Evolutionary conservation across 2,888 invertebrate genomes (phyloP).

Genomic region (Cheilosia variabilis): DNA sequence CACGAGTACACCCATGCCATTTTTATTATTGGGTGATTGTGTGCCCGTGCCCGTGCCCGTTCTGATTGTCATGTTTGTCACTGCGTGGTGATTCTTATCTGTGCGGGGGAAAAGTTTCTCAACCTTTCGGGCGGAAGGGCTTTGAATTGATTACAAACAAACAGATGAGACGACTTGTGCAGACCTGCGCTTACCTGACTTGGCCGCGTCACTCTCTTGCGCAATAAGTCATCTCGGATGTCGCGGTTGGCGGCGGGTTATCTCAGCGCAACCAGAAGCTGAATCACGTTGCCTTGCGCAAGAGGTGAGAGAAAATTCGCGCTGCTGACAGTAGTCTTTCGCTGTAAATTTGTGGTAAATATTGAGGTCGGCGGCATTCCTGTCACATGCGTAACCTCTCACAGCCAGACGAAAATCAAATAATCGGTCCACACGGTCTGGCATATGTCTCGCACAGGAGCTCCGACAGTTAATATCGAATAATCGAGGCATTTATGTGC

Average conservation of each 20-base stretch:
- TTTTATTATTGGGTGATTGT: conserved; percentile 66
- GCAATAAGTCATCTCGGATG: conserved; percentile 68
- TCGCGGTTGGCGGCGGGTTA: conserved; percentile 33
- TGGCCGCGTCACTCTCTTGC: conserved; percentile 54
- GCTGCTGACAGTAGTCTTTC: conserved; percentile 65
- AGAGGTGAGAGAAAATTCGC: conserved; percentile 71
- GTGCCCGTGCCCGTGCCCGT: conserved; percentile 38
- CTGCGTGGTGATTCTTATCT: conserved; percentile 63
- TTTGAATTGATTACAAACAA: conserved; percentile 41
- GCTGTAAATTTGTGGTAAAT: conserved; percentile 64
- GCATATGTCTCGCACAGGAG: conserved; percentile 69
- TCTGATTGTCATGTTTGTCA: conserved; percentile 57
- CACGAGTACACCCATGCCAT: conserved; percentile 53
- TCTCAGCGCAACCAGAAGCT: conserved; percentile 61
- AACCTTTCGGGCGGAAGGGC: conserved; percentile 38
- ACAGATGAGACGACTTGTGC: conserved; percentile 2
- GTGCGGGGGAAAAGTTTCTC: conserved; percentile 52
- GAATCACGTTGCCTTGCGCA: conserved; percentile 70
- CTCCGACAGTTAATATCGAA: conserved; percentile 68
- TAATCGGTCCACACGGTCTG: background rate
- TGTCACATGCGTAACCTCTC: conserved; percentile 29
- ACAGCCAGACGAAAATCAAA: too few relatives aligned
- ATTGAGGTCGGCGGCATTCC: conserved; percentile 65
- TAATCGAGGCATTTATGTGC: conserved; percentile 71
- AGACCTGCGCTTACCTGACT: conserved; percentile 53